A percentile compares a stretch with the other conserved stretches of the same genome.
Conservation (phyloP, 2,888 invertebrate species). For the Esperia sulphurella region DNA sequence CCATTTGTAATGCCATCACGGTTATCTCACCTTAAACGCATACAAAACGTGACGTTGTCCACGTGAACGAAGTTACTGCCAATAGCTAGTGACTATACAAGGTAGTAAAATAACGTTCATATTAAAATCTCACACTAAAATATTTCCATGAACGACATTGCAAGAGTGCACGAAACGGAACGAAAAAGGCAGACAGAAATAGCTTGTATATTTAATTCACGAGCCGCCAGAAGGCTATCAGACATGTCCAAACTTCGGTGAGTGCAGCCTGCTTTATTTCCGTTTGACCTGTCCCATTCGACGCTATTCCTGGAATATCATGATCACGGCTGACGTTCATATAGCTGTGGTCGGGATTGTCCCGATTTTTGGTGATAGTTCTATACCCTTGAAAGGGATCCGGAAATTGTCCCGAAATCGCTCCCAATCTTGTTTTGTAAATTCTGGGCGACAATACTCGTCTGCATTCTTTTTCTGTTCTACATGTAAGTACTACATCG, state of each 20-base stretch:
- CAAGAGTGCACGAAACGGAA: slow-evolving; percentile 27
- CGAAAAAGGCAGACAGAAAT: slow-evolving; percentile 48
- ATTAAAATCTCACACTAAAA: too few relatives aligned
- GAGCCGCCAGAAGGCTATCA: slow-evolving; percentile 63
- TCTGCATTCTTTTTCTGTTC: too few relatives aligned
- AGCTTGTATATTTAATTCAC: slow-evolving; percentile 68
- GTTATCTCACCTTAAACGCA: too few relatives aligned
- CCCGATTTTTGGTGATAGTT: not conserved
- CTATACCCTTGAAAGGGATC: not conserved
- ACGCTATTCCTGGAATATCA: slow-evolving; percentile 58
- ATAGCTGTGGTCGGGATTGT: not conserved
- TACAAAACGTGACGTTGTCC: too few relatives aligned
- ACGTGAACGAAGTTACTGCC: too few relatives aligned
- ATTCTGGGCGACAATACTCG: too few relatives aligned
- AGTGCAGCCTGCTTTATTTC: slow-evolving; percentile 74
- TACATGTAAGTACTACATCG: too few relatives aligned
- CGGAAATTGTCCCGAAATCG: not conserved
- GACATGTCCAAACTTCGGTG: slow-evolving; percentile 72
- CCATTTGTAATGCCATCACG: too few relatives aligned
- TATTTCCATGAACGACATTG: slow-evolving; percentile 32
- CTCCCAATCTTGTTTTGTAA: too few relatives aligned
- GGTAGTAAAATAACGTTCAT: too few relatives aligned
- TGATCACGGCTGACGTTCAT: not conserved
- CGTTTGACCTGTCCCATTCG: slow-evolving; percentile 72
- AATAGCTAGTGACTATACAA: too few relatives aligned